These are phyloP conservation scores for Pelosia muscerda DNA, from an alignment of 2,888 invertebrate species.

Conservation along the genomic window DNA sequence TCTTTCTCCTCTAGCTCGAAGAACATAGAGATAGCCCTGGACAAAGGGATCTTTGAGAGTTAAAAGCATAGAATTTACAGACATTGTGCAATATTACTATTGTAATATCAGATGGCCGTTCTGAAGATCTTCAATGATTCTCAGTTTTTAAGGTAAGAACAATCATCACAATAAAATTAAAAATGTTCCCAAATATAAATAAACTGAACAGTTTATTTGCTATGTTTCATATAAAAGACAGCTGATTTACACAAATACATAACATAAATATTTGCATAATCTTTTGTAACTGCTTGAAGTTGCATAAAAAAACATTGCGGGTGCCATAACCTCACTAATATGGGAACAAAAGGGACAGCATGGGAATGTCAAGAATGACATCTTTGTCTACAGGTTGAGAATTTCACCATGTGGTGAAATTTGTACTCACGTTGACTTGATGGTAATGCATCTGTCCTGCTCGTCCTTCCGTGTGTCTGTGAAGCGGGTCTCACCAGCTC, in stretches of 20 bases:
- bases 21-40: slow-evolving; percentile 99
- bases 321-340: slow-evolving; percentile 23
- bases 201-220: neutral
- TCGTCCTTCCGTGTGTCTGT: slow-evolving; percentile 99
- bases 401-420: slow-evolving; percentile 60
- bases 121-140: slow-evolving; percentile 80
- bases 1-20: slow-evolving; percentile 99
- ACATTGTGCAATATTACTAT: neutral
- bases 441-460: slow-evolving; percentile 99
- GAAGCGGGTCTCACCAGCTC: slow-evolving; percentile 99
- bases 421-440: slow-evolving; percentile 98
- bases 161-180: slow-evolving; percentile 76
- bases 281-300: neutral
- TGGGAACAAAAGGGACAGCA: slow-evolving; percentile 39
- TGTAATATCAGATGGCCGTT: slow-evolving; percentile 85
- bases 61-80: neutral
- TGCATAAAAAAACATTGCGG: neutral
- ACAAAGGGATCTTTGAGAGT: slow-evolving; percentile 28
- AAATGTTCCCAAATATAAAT: neutral
- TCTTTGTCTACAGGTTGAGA: slow-evolving; percentile 45
- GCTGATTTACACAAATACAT: slow-evolving; percentile 17
- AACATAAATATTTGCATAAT: neutral
- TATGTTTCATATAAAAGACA: neutral
- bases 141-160: slow-evolving; percentile 84
- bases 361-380: slow-evolving; percentile 19